Evolutionary conservation across 2,888 invertebrate genomes (phyloP), one percentile per base, ranked within the genome.

Genomic region (Andrena chrysosceles): DNA sequence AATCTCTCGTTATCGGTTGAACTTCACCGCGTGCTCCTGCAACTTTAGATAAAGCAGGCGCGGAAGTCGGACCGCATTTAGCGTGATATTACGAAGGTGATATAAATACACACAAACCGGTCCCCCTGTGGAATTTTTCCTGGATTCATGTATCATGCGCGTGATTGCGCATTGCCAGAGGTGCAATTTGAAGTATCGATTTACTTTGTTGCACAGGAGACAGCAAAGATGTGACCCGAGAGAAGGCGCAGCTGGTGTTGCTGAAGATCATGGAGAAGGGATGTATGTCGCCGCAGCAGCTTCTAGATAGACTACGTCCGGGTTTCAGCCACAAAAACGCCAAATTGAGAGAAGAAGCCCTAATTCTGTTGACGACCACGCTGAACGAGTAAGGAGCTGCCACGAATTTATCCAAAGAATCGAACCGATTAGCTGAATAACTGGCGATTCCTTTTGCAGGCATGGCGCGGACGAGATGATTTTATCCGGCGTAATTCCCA

Each of bases 321-420:
- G 96, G 96, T 26, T 96, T 98, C 91, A 95, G 96, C 89, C 99
- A 99, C 95, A 99, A 99, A 95, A 98, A 99, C 93, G 97, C 98
- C 91, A 98, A 98, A 95, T 97, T 99, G 49, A 94, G 98, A 72
- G 98, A 99, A 92, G 99, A 99, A 94, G 97, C 97, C 48, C 95
- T 98, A 83, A 95, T 97, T 87, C 97, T 97, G 88, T 96, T 99
- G 88, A 97, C 97, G 83, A 96, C 97, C 77, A 96, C 98, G 63
- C 94, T 99, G 48, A 97, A 98, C 92, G 96, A 97, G 97, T 98
- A 94, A 96, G 97, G 13, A 63, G 31, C 23, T 0, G 13, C 23
- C 31, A 16, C 8, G 2, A 68, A 69, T 63, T 66, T 2, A 16
- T 52, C 56, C 26, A 1, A n/a, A 3, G 0, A 20, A 10, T n/a